Percentiles rank a stretch among this genome's conserved stretches.
Conservation (phyloP, 2,888 invertebrate species). For the Aporophyla nigra region DNA sequence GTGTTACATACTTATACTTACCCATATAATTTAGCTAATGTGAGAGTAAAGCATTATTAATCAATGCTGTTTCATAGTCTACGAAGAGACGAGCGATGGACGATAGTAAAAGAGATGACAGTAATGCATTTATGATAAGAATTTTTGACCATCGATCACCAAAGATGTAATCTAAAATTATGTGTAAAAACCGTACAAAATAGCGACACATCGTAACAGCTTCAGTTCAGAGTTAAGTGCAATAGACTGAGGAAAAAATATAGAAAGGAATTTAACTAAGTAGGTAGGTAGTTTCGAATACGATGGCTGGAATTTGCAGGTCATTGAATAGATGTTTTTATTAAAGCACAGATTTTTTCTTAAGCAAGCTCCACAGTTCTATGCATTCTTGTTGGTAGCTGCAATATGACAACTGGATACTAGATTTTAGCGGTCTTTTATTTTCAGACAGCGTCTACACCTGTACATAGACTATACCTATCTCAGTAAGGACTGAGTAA, state of each 20-base stretch:
- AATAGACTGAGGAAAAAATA: slow-evolving; percentile 31
- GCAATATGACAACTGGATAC: not conserved
- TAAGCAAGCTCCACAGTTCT: not conserved
- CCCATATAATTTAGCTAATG: slow-evolving; percentile 12
- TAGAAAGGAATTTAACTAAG: slow-evolving; percentile 30
- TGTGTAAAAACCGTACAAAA: not conserved
- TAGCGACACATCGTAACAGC: not conserved
- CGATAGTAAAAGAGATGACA: slow-evolving; percentile 24
- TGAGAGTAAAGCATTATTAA: slow-evolving; percentile 25
- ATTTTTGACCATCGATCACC: slow-evolving; percentile 11
- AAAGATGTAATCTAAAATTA: not conserved
- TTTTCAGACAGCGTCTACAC: not conserved
- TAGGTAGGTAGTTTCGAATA: slow-evolving; percentile 41
- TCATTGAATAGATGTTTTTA: slow-evolving; percentile 49
- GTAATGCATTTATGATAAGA: slow-evolving; percentile 18
- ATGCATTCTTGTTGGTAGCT: not conserved
- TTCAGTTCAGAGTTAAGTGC: slow-evolving; percentile 28
- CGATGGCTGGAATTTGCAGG: slow-evolving; percentile 36
- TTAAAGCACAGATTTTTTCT: slow-evolving; percentile 17
- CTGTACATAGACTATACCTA: too few relatives aligned
- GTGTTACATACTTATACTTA: slow-evolving; percentile 28
- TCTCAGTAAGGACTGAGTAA: not conserved
- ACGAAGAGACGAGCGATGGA: slow-evolving; percentile 6
- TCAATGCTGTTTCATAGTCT: slow-evolving; percentile 11
- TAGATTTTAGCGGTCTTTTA: not conserved